Evolutionary conservation across 23 tunicate species (phyloP).

Genomic region (Ciona savignyi): DNA sequence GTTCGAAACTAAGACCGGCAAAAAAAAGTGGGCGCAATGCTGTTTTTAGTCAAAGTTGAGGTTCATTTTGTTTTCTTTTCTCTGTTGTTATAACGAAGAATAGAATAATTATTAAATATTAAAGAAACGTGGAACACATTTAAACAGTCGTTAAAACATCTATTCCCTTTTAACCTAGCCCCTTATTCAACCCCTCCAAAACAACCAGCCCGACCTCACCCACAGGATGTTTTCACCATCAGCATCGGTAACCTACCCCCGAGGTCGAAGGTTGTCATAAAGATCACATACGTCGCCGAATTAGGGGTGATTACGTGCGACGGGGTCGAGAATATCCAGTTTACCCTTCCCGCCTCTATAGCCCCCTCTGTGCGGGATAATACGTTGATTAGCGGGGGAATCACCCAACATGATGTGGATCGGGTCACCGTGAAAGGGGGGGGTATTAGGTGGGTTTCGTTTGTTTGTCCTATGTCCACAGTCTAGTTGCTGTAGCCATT

Average conservation of each 20-base stretch:
- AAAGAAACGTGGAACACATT: not conserved
- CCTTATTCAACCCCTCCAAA: too few relatives aligned
- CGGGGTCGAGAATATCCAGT: conserved; percentile 24
- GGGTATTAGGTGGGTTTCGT: conserved; percentile 19
- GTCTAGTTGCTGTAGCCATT: too few relatives aligned
- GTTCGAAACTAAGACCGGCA: too few relatives aligned
- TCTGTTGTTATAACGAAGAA: not conserved
- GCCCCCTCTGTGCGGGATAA: conserved; percentile 10
- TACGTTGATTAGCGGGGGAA: conserved; percentile 9
- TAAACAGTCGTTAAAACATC: not conserved
- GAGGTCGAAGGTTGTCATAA: conserved; percentile 44
- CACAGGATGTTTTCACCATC: conserved; percentile 59
- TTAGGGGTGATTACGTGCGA: conserved; percentile 20
- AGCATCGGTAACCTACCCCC: conserved; percentile 87
- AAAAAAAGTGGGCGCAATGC: too few relatives aligned
- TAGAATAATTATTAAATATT: not conserved
- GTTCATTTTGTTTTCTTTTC: too few relatives aligned
- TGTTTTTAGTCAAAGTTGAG: too few relatives aligned
- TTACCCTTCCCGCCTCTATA: conserved; percentile 26
- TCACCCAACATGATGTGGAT: conserved; percentile 39
- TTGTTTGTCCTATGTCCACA: too few relatives aligned
- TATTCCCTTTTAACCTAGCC: not conserved
- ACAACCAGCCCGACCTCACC: too few relatives aligned
- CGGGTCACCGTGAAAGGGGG: conserved; percentile 12
- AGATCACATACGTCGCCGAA: conserved; percentile 70